Percentiles rank a stretch among this genome's conserved stretches.
Evolutionary conservation across 92 coral and sea anemone genomes (phyloP).

Genomic region (Zoanthus solanderi): DNA sequence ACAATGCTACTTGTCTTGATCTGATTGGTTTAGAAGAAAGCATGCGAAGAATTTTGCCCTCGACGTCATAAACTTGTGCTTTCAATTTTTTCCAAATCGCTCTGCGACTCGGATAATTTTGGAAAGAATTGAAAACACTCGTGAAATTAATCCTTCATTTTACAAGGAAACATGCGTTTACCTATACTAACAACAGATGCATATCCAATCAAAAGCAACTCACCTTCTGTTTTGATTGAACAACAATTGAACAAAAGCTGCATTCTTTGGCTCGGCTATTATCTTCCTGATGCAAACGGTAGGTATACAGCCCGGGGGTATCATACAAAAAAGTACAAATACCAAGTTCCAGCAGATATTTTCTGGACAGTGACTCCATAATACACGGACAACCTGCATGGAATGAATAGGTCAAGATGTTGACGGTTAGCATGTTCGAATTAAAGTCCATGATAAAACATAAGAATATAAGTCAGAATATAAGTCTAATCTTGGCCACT

Average conservation of each 20-base stretch:
- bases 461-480: too few relatives aligned
- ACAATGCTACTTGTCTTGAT: too few relatives aligned
- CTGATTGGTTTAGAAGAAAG: too few relatives aligned
- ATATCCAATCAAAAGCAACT: background rate
- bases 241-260: constrained; percentile 71
- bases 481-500: too few relatives aligned
- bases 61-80: too few relatives aligned
- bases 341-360: constrained; percentile 55
- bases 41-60: too few relatives aligned
- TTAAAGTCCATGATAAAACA: too few relatives aligned
- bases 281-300: constrained; percentile 51
- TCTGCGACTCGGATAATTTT: too few relatives aligned
- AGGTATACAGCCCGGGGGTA: constrained; percentile 73
- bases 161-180: too few relatives aligned
- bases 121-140: too few relatives aligned
- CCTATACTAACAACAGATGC: background rate
- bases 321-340: constrained; percentile 56
- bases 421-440: background rate
- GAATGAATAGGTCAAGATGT: background rate
- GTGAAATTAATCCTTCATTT: too few relatives aligned
- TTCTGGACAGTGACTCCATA: constrained; percentile 9
- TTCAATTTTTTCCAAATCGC: too few relatives aligned
- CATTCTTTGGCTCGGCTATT: constrained; percentile 8
- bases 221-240: constrained; percentile 71
- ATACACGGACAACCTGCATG: constrained; percentile 62